Evolutionary conservation across 2,888 invertebrate species (phyloP).

Genomic region (Hirtodrosophila confusa): DNA sequence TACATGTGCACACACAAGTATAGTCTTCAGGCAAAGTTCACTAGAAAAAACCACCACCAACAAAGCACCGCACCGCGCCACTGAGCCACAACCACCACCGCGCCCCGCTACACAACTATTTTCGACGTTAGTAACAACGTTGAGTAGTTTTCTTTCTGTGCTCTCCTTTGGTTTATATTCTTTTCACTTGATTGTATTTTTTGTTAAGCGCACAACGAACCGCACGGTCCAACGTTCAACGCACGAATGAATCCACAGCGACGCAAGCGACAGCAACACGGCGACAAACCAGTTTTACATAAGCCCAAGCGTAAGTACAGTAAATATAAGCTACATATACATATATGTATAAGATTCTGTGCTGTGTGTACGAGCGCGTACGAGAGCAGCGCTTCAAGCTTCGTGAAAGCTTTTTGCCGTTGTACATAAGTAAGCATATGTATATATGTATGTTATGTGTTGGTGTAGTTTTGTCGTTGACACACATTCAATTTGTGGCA

Average conservation of each 20-base stretch:
- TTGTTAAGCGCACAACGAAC: constrained; percentile 74
- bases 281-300: constrained; percentile 72
- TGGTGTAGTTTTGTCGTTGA: constrained; percentile 75
- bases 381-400: constrained; percentile 38
- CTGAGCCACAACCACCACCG: constrained; percentile 67
- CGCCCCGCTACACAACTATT: constrained; percentile 56
- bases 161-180: constrained; percentile 64
- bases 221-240: constrained; percentile 80
- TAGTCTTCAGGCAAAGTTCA: constrained; percentile 67
- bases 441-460: constrained; percentile 33
- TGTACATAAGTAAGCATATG: constrained; percentile 48
- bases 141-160: constrained; percentile 39
- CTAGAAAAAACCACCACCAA: constrained; percentile 69
- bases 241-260: constrained; percentile 82
- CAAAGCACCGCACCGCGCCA: constrained; percentile 39
- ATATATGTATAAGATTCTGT: constrained; percentile 9
- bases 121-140: constrained; percentile 75
- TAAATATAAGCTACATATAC: constrained; percentile 59
- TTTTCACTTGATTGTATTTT: constrained; percentile 40
- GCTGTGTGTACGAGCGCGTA: constrained; percentile 29
- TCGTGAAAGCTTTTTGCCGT: constrained; percentile 62
- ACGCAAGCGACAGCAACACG: constrained; percentile 60
- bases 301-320: constrained; percentile 69
- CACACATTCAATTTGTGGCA: constrained; percentile 73
- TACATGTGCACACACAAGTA: constrained; percentile 34